These are phyloP conservation scores for Orcinus orca DNA, from an alignment of 2,113 vertebrate genomes.

Conservation along the genomic window DNA sequence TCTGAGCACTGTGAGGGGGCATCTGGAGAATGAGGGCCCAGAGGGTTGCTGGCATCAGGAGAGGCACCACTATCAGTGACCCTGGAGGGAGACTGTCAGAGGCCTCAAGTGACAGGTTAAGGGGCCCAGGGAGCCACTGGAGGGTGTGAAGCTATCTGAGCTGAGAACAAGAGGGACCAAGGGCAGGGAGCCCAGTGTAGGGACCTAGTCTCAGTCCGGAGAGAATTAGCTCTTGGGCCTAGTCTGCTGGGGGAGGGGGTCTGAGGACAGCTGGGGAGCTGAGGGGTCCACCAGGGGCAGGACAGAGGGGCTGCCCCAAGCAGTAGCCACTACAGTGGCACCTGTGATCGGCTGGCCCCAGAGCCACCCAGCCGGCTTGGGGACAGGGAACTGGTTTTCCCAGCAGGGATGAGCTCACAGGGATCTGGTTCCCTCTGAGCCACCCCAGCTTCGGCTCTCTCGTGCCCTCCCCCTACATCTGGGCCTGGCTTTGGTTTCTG, in stretches of 20 bases:
- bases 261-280: not conserved
- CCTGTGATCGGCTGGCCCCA: conserved; percentile 18
- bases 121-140: not conserved
- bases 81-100: not conserved
- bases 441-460: not conserved
- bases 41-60: not conserved
- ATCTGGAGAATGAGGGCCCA: not conserved
- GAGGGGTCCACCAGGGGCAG: no score
- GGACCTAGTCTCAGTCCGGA: not conserved
- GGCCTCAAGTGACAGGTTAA: not conserved
- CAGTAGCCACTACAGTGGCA: not conserved
- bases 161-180: not conserved
- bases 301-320: not conserved
- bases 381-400: conserved; percentile 66
- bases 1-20: not conserved
- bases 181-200: not conserved
- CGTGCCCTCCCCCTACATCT: conserved; percentile 34
- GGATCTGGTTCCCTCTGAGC: conserved; percentile 31
- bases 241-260: not conserved
- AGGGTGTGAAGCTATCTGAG: not conserved
- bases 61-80: not conserved
- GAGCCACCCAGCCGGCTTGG: conserved; percentile 66
- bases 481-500: conserved; percentile 77
- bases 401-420: conserved; percentile 42
- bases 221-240: not conserved